Conservation (phyloP, 2,888 invertebrate species). For the Lasioglossum morio region DNA sequence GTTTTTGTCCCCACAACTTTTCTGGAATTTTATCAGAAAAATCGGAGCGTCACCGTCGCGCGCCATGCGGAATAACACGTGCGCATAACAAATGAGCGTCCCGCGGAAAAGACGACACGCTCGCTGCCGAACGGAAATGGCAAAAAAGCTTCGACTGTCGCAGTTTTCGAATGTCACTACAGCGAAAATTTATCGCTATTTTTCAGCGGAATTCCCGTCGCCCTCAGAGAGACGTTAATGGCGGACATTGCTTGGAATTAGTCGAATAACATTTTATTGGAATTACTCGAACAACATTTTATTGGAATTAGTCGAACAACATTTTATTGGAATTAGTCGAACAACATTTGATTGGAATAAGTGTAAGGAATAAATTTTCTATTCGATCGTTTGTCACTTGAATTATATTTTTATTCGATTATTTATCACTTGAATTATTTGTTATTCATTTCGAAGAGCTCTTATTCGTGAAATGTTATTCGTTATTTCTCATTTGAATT, state of each 20-base stretch:
- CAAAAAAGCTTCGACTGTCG: slow-evolving; percentile 1
- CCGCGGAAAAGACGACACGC: slow-evolving; percentile 6
- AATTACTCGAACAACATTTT: no score
- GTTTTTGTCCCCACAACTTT: slow-evolving; percentile 25
- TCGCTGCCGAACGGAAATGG: background rate
- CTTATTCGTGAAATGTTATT: no score
- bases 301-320: background rate
- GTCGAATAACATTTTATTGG: background rate
- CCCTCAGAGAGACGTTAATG: background rate
- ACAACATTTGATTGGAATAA: background rate
- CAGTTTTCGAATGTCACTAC: background rate
- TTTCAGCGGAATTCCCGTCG: background rate
- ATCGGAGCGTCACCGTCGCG: slow-evolving; percentile 22
- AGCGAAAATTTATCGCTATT: background rate
- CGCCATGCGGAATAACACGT: slow-evolving; percentile 41
- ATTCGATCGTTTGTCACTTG: no score
- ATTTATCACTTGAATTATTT: no score
- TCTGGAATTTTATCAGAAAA: slow-evolving; percentile 38
- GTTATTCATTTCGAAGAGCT: no score
- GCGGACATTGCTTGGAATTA: background rate
- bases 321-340: background rate
- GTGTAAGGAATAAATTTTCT: background rate
- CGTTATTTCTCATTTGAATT: no score
- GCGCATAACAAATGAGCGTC: slow-evolving; percentile 50
- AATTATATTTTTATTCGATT: no score